Conservation (phyloP, 2,113 vertebrate species). For the Bostrychus sinensis region DNA sequence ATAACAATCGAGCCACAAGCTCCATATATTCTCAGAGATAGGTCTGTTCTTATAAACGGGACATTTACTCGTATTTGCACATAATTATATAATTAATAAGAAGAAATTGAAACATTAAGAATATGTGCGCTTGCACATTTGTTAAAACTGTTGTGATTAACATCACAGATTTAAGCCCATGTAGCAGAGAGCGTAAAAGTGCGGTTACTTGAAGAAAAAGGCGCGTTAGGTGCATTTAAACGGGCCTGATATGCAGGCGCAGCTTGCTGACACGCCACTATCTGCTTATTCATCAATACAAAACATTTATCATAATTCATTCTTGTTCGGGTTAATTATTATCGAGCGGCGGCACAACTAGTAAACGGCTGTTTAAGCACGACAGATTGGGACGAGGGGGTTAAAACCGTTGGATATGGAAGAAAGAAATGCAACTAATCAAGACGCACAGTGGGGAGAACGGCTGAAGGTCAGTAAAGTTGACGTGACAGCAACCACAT, state of each 20-base stretch:
- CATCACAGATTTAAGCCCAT: not conserved
- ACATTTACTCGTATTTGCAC: too few species aligned
- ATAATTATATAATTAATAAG: too few species aligned
- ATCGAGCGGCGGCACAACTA: constrained; percentile 90
- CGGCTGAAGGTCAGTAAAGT: constrained; percentile 54
- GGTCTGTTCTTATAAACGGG: too few species aligned
- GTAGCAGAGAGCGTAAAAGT: not conserved
- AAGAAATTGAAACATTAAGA: too few species aligned
- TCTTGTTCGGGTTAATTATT: constrained; percentile 89
- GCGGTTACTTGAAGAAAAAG: not conserved
- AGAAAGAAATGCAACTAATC: constrained; percentile 72
- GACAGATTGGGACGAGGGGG: constrained; percentile 89
- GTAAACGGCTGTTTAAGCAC: constrained; percentile 80
- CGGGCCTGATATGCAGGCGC: constrained; percentile 26
- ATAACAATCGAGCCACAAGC: too few species aligned
- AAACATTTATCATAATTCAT: constrained; percentile 95
- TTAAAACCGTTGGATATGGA: constrained; percentile 86
- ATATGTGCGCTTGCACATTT: not conserved
- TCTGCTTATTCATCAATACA: constrained; percentile 90
- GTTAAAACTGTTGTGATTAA: not conserved
- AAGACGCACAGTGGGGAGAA: constrained; percentile 63
- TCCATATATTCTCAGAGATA: too few species aligned
- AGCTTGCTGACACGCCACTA: constrained; percentile 88
- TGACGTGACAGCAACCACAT: constrained; percentile 56
- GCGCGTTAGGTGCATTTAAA: constrained; percentile 2